Evolutionary conservation across 2,888 invertebrate genomes (phyloP), one percentile per base, ranked within the genome.

Genomic region (Acrobeloides nanus): DNA sequence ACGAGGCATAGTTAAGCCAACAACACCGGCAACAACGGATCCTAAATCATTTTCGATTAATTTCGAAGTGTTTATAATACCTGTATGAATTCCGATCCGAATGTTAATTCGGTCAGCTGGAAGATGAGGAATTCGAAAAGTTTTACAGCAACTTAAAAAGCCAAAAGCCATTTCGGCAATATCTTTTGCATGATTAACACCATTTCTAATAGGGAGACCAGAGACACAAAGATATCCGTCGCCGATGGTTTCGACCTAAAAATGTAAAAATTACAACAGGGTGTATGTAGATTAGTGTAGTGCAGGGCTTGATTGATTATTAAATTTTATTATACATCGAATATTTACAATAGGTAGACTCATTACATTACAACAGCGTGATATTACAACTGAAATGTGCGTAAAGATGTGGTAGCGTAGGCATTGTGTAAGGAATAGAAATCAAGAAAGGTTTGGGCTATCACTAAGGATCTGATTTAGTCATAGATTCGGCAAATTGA

Each of bases 71-170:
- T 21, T 6, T 15, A 34, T 37, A 37, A 12, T 20, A 42, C 66
- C 66, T 24, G 66, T 62, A 31, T 68, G 67, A 10, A 70, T 34
- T 7, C 69, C 69, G 20, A 69, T 60, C 17, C 69, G 48, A 18
- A 68, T 55, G 32, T 64, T 64, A 23, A 68, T 61, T 20, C 58
- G 33, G 26, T 68, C 64, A 31, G 57, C 51, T 1, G 68, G 68
- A 17, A 68, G 26, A 46, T 70, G 67, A 7, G 64, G 57, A 27
- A 68, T 54, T 25, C 59, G 42, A 32, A 60, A 50, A 31, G 33
- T 37, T 15, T 26, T 25, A 7, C 62, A 33, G 18, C 51, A 53
- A 3, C 42, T 46, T 34, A 67, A 43, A 39, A 67, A 64, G 5
- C 43, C 48, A 12, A 67, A 25, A 1, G 66, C 57, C 59, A 67